phyloP scores from a whole-genome alignment of 1,140 invertebrate species.

The Leptestheria dahalacensis region DNA sequence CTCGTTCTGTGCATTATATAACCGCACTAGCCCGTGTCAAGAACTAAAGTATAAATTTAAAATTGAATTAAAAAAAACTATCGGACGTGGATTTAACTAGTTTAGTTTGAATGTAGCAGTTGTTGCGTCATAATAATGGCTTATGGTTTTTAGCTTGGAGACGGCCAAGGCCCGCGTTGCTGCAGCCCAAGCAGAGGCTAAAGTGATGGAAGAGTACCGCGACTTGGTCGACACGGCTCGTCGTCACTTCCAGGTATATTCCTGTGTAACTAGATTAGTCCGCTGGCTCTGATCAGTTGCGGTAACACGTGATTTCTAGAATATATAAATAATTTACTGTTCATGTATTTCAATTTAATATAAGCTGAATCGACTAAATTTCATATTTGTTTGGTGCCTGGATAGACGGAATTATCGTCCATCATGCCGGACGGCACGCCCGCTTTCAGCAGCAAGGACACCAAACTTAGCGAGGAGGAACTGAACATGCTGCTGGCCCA shows the following conservation, averaged over 20 bases:
- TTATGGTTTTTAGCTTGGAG: slow-evolving; percentile 7
- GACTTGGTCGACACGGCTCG: slow-evolving; percentile 29
- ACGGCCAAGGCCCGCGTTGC: slow-evolving; percentile 10
- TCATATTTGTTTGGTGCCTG: background rate
- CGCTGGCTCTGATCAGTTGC: no score
- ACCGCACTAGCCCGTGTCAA: no score
- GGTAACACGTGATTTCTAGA: no score
- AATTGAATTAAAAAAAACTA: no score
- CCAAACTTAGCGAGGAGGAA: slow-evolving; percentile 31
- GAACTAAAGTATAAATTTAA: no score
- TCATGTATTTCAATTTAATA: background rate
- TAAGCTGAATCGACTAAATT: background rate
- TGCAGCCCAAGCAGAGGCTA: slow-evolving; percentile 24
- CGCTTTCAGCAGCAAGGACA: slow-evolving; percentile 21
- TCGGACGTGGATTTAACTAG: no score
- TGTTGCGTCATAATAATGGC: background rate
- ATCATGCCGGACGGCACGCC: slow-evolving; percentile 29
- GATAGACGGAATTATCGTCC: slow-evolving; percentile 27
- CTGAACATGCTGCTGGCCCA: slow-evolving; percentile 33
- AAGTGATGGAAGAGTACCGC: slow-evolving; percentile 28
- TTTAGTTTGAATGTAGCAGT: no score
- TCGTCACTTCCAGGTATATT: slow-evolving; percentile 26
- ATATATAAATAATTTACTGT: no score
- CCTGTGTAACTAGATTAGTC: background rate
- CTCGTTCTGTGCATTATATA: no score